A percentile compares a stretch with the other conserved stretches of the same genome.
phyloP scores from a whole-genome alignment of 2,113 vertebrate genomes.

The Mus musculus region GRCm39 chr2:105096001-105096500 shows the following conservation, averaged over 20 bases:
- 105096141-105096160: not conserved
- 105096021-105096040: not conserved
- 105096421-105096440: not conserved
- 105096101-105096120: not conserved
- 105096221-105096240: not conserved
- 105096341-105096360: not conserved
- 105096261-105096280: not conserved
- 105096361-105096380: constrained; percentile 38
- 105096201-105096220: not conserved
- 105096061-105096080: not conserved
- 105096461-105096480: accelerated
- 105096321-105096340: not conserved
- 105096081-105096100: not conserved
- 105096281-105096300: not conserved
- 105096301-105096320: not conserved
- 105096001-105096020: constrained; percentile 7
- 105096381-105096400: not conserved
- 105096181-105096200: not conserved
- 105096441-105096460: not conserved
- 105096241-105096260: not conserved
- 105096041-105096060: not conserved
- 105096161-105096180: not conserved
- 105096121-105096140: not conserved
- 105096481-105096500: not conserved
- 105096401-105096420: not conserved